These are phyloP conservation scores for Ophioninae sp. DNA, from an alignment of 2,888 invertebrate species.

Conservation along the genomic window DNA sequence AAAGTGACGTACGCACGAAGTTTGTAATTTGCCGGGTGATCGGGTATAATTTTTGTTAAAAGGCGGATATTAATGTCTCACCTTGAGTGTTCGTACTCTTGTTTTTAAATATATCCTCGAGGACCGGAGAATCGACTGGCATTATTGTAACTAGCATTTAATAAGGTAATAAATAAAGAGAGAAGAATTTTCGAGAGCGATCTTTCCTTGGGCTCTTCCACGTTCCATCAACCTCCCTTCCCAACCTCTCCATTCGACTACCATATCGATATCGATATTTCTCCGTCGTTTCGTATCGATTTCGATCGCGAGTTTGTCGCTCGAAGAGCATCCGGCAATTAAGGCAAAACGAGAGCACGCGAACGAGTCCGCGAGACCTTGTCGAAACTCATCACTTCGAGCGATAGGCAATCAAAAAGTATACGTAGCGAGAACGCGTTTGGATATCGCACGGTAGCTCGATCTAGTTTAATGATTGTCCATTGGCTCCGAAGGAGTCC, in stretches of 20 bases:
- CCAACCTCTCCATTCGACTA: not conserved
- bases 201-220: too few relatives aligned
- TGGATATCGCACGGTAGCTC: not conserved
- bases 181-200: not conserved
- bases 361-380: constrained; percentile 30
- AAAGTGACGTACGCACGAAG: constrained; percentile 1
- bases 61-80: constrained; percentile 35
- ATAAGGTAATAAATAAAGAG: constrained; percentile 4
- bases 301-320: constrained; percentile 50
- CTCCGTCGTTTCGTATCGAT: constrained; percentile 49
- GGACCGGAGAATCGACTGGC: constrained; percentile 11
- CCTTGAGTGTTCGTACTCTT: constrained; percentile 9
- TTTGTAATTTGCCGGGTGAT: constrained; percentile 31
- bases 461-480: not conserved
- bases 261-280: constrained; percentile 43
- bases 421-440: not conserved
- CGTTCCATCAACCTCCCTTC: too few relatives aligned
- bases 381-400: not conserved
- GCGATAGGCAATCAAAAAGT: not conserved
- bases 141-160: constrained; percentile 21
- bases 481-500: not conserved
- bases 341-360: constrained; percentile 54
- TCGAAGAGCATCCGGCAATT: constrained; percentile 61
- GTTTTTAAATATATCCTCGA: not conserved
- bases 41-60: constrained; percentile 14